Evolutionary conservation across 1,140 invertebrate species (phyloP).

Genomic region (Eumaeus atala): DNA sequence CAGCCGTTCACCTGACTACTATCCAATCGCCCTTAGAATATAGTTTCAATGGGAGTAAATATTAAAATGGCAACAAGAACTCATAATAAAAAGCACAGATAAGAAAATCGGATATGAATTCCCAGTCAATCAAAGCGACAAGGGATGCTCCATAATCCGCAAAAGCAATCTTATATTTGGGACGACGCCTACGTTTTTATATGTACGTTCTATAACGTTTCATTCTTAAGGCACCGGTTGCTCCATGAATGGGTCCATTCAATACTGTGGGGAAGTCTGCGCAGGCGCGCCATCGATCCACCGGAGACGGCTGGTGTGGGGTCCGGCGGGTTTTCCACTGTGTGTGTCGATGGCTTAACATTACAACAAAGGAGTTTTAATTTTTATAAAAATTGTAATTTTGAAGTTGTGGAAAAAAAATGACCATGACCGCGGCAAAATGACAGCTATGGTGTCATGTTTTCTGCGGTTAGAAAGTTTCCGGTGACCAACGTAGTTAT

Average conservation of each 20-base stretch:
- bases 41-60: no score
- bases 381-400: no score
- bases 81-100: neutral
- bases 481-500: no score
- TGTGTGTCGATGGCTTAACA: slow-evolving; percentile 14
- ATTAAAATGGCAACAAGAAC: no score
- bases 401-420: no score
- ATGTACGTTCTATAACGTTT: slow-evolving; percentile 27
- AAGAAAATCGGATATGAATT: neutral
- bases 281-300: slow-evolving; percentile 59
- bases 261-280: slow-evolving; percentile 44
- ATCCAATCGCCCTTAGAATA: no score
- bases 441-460: no score
- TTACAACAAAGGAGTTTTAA: neutral
- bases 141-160: slow-evolving; percentile 11
- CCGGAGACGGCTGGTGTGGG: slow-evolving; percentile 20
- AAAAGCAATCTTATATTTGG: slow-evolving; percentile 36
- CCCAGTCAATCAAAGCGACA: slow-evolving; percentile 16
- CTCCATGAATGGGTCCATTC: slow-evolving; percentile 67
- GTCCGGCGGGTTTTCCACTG: slow-evolving; percentile 33
- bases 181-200: slow-evolving; percentile 26
- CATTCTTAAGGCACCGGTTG: slow-evolving; percentile 66
- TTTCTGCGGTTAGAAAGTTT: no score
- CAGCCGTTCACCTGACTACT: no score
- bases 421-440: no score